Base-by-base conservation (phyloP, 2,797 vertebrate genomes). In the Anguilla anguilla region DNA sequence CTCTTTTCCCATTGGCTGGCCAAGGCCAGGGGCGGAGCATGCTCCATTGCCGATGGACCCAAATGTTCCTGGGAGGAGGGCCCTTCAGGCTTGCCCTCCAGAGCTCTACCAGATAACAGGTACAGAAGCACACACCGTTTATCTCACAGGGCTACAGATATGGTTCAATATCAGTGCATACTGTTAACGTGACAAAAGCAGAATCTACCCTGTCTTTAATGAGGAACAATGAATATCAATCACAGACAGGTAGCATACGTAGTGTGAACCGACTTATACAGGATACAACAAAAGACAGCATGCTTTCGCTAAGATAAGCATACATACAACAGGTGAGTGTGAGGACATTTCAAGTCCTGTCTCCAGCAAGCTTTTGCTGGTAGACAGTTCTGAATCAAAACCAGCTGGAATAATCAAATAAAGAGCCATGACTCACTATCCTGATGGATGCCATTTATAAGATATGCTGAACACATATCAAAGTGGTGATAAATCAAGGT, bases 1-100 rank as follows among this genome's bases (percentile, higher is more conserved):
- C 96, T 96, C 92, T 97, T 97, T 94, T 97, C 97, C 64, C 96
- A 96, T 89, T 97, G 97, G 91, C 94, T 86, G 79, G 94, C 85
- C 13, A 93, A 92, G 74, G 95, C 84, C 57, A 93, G 96, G 88
- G 96, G 92, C 15, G 92, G 90, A 86, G 85, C 92, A 91, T 95
- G 95, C 86, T 96, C 82, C 35, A 94, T 93, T 49, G 94, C 94
- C 0, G 95, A 93, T 74, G 95, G 96, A 79, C 92, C 93, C 86
- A 88, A 93, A 87, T 94, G 90, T 89, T 97, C 96, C 0, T 93
- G 92, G 77, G 94, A 90, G 85, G 91, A 92, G 87, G 96, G 93
- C 90, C 93, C 91, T 90, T 96, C 96, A 0, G 92, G 93, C 88
- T 88, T 91, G 67, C 94, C 94, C 90, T 87, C 88, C 88, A 86